These are phyloP conservation scores for Agrilus biguttatus DNA, from an alignment of 2,888 invertebrate species.

Conservation along the genomic window DNA sequence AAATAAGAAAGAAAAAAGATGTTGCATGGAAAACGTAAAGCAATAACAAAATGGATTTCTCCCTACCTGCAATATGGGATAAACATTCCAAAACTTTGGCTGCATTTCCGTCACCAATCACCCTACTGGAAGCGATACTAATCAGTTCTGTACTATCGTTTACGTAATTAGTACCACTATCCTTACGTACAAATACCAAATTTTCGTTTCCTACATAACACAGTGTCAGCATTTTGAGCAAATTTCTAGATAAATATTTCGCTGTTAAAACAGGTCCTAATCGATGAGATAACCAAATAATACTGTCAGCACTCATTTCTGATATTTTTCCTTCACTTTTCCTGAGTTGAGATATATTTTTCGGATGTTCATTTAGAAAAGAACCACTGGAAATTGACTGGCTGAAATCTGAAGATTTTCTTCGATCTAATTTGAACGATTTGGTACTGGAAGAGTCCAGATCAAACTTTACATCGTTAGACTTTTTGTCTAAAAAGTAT, in stretches of 20 bases:
- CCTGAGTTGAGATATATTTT: constrained; percentile 4
- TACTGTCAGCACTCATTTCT: constrained; percentile 75
- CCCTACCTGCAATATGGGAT: constrained; percentile 67
- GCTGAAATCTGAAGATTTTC: constrained; percentile 1
- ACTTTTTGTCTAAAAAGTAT: constrained; percentile 11
- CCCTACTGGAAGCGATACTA: constrained; percentile 47
- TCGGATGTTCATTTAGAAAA: background rate
- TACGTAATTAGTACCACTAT: constrained; percentile 26
- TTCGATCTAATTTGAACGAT: constrained; percentile 3
- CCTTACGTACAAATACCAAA: constrained; percentile 33
- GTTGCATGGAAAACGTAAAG: background rate
- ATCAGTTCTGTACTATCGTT: constrained; percentile 36
- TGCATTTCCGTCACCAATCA: constrained; percentile 70
- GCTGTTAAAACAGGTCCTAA: constrained; percentile 90
- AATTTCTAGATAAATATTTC: constrained; percentile 75
- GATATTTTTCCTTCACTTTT: constrained; percentile 45
- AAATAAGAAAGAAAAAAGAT: constrained; percentile 16
- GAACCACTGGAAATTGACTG: constrained; percentile 9
- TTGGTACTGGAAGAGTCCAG: constrained; percentile 4
- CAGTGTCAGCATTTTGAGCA: constrained; percentile 83
- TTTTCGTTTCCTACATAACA: constrained; percentile 84
- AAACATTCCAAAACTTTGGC: constrained; percentile 82
- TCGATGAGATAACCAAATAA: constrained; percentile 85
- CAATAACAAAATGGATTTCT: background rate
- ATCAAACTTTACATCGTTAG: constrained; percentile 8